Base-by-base conservation (phyloP, 2,113 vertebrate species). In the Sinocyclocheilus maitianheensis region DNA sequence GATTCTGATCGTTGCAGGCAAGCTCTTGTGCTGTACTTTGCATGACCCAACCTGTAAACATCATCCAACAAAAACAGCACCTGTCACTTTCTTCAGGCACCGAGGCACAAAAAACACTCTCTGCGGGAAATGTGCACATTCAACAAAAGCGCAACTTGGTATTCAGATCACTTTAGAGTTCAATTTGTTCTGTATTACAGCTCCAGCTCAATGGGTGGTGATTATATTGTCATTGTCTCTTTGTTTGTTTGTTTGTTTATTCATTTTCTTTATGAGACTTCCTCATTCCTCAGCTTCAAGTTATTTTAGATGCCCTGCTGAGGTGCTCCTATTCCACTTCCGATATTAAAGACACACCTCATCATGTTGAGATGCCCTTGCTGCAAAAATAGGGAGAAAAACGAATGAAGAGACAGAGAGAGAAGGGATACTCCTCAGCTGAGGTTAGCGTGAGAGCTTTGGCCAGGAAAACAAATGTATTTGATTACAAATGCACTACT, bases 401-500 rank as follows among this genome's bases (percentile, higher is more conserved):
- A 51, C 9, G 14, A 48, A 34, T 18, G 16, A 71, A 60, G 65
- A 53, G 34, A 71, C 20, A 58, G 65, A 37, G 82, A 26, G 83
- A 85, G 77, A 82, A 83, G 46, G 65, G 79, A 63, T 51, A 71
- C 62, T 90, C 89, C 82, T 80, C 85, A 77, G 43, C 77, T 81
- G 77, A 89, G 75, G 71, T 84, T 94, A 94, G 94, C 94, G 94
- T 94, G 93, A 94, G 94, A 92, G 90, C 92, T 94, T 93, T 89
- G 93, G 94, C 94, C 92, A 93, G 92, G 94, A 93, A 91, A 96
- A 96, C 94, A 95, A 96, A 97, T 96, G 93, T 94, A 97, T 95
- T 95, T 96, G 95, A 97, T 97, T 96, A 95, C 92, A 94, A 95
- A 95, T 95, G 94, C 93, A 93, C 94, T 93, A 94, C 94, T 93